Conservation (phyloP, 2,797 vertebrate species). For the Scleropages formosus region DNA sequence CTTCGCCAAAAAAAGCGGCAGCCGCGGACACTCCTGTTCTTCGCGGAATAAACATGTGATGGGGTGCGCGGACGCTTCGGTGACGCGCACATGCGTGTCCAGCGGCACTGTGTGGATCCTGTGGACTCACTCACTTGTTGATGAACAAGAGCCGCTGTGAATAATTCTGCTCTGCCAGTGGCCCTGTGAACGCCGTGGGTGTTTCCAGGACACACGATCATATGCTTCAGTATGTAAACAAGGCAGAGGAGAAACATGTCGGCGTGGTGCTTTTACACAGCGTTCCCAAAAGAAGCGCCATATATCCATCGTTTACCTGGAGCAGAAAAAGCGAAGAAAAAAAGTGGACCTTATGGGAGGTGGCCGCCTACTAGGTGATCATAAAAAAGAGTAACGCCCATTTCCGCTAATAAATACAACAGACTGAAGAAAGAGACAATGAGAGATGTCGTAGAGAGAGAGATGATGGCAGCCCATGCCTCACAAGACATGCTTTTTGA, state of each 20-base stretch:
- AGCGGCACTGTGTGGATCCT: conserved; percentile 1
- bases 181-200: conserved; percentile 1
- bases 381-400: too few species aligned
- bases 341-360: too few species aligned
- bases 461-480: background rate
- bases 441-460: background rate
- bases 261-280: background rate
- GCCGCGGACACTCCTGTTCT: background rate
- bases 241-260: background rate
- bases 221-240: conserved; percentile 12
- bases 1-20: background rate
- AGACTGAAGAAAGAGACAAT: too few species aligned
- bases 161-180: background rate
- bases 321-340: too few species aligned
- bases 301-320: too few species aligned
- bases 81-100: too few species aligned
- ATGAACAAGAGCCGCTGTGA: background rate
- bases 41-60: background rate
- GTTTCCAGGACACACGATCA: background rate
- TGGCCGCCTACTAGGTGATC: too few species aligned
- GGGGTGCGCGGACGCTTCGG: background rate
- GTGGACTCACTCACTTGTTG: background rate
- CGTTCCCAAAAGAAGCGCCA: too few species aligned
- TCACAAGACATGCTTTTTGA: background rate
- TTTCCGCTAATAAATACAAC: too few species aligned